Evolutionary conservation across 2,797 vertebrate genomes (phyloP).

Genomic region (Muscicapa comitata): DNA sequence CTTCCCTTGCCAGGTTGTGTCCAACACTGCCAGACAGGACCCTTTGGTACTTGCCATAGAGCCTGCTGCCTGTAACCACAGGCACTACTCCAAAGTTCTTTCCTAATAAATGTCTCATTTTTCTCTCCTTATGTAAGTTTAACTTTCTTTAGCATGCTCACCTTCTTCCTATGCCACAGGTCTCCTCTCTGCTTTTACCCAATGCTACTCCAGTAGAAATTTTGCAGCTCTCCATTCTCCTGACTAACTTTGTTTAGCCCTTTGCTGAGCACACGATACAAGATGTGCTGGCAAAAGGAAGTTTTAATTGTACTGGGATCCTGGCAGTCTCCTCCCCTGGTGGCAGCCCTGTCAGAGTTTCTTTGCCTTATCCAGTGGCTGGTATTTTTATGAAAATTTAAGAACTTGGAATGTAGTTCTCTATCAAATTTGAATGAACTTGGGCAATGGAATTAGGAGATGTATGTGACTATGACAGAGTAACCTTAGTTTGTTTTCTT

Average conservation of each 20-base stretch:
- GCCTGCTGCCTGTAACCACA: background rate
- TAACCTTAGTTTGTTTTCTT: background rate
- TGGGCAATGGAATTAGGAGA: background rate
- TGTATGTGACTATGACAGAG: rapidly evolving
- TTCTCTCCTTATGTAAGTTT: background rate
- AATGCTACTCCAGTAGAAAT: background rate
- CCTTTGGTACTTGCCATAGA: background rate
- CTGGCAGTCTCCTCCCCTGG: background rate
- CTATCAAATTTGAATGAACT: background rate
- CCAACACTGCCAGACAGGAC: background rate
- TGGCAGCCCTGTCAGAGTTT: background rate
- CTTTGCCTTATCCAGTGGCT: background rate
- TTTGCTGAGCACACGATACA: background rate
- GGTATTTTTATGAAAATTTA: background rate
- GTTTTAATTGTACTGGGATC: background rate
- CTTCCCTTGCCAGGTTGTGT: background rate
- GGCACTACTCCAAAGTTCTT: background rate
- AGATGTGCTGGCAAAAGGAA: background rate
- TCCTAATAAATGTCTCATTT: background rate
- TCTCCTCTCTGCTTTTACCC: background rate
- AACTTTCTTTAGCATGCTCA: background rate
- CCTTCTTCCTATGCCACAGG: background rate
- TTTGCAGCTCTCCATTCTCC: background rate
- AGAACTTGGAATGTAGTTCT: background rate
- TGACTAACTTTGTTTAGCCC: background rate